phyloP scores from a whole-genome alignment of 2,113 vertebrate species.

The Salvelinus alpinus region DNA sequence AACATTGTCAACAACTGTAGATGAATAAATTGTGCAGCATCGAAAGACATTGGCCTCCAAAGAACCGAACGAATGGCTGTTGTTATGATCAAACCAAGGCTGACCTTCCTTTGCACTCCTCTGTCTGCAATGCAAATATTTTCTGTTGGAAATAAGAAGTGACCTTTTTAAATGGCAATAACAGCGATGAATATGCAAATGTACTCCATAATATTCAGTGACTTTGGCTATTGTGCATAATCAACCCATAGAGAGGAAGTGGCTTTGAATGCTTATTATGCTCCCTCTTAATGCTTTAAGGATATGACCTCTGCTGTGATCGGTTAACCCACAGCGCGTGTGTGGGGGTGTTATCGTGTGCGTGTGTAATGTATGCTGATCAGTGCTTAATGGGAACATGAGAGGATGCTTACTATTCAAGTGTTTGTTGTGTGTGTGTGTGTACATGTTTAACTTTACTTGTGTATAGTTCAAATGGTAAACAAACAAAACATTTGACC shows the following conservation, averaged over 20 bases:
- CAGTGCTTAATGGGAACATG: constrained; percentile 6
- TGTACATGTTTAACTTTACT: neutral
- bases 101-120: constrained; percentile 29
- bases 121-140: constrained; percentile 47
- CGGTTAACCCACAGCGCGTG: neutral
- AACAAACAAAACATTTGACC: too few relatives aligned
- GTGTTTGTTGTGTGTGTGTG: neutral
- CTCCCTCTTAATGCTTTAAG: neutral
- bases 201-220: constrained; percentile 26
- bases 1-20: neutral
- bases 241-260: constrained; percentile 19
- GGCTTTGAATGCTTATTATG: constrained; percentile 10
- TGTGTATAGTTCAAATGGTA: neutral
- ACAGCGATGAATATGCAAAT: constrained; percentile 56
- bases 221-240: constrained; percentile 44
- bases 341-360: neutral
- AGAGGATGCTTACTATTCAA: neutral
- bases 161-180: constrained; percentile 55
- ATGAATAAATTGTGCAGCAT: neutral
- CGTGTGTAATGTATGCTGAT: neutral
- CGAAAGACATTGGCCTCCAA: neutral
- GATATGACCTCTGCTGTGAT: constrained; percentile 38
- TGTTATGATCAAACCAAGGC: neutral
- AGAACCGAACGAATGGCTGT: neutral
- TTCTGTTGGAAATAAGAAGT: constrained; percentile 21